phyloP scores from a whole-genome alignment of 2,888 invertebrate species.

The Cheilosia grossa region DNA sequence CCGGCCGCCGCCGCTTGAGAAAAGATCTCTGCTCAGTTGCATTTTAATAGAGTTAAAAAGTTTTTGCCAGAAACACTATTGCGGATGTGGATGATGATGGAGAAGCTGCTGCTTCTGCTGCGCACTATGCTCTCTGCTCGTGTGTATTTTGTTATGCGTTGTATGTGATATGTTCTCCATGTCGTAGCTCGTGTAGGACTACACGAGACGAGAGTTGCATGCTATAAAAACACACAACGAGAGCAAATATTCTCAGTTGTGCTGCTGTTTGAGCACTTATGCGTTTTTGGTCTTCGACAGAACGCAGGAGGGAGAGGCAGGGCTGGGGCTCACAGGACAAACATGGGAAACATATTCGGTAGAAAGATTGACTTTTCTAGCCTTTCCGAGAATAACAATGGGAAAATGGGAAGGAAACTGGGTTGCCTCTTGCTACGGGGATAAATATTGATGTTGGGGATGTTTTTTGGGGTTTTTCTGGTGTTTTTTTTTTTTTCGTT shows the following conservation, averaged over 20 bases:
- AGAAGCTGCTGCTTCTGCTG: slow-evolving; percentile 32
- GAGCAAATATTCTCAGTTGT: slow-evolving; percentile 60
- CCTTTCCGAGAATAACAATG: slow-evolving; percentile 40
- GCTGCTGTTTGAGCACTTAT: slow-evolving; percentile 56
- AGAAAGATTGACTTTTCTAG: slow-evolving; percentile 68
- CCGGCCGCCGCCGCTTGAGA: neutral
- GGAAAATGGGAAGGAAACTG: slow-evolving; percentile 46
- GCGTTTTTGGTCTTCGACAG: slow-evolving; percentile 58
- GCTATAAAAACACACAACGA: slow-evolving; percentile 65
- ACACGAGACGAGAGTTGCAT: slow-evolving; percentile 35
- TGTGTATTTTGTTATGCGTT: slow-evolving; percentile 27
- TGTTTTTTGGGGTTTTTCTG: slow-evolving; percentile 1
- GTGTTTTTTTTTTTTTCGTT: neutral
- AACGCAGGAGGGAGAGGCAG: slow-evolving; percentile 1
- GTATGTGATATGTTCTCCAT: slow-evolving; percentile 66
- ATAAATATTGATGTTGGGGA: slow-evolving; percentile 64
- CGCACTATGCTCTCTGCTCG: neutral
- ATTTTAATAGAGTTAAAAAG: slow-evolving; percentile 74
- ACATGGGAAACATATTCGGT: slow-evolving; percentile 70
- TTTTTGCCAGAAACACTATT: slow-evolving; percentile 45
- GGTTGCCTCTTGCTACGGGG: slow-evolving; percentile 33
- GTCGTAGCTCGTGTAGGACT: slow-evolving; percentile 56
- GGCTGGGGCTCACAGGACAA: slow-evolving; percentile 31
- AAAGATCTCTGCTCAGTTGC: slow-evolving; percentile 52
- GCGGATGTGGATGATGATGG: slow-evolving; percentile 31